Conservation (phyloP, 2,113 vertebrate genomes). For the Ammospiza nelsoni region DNA sequence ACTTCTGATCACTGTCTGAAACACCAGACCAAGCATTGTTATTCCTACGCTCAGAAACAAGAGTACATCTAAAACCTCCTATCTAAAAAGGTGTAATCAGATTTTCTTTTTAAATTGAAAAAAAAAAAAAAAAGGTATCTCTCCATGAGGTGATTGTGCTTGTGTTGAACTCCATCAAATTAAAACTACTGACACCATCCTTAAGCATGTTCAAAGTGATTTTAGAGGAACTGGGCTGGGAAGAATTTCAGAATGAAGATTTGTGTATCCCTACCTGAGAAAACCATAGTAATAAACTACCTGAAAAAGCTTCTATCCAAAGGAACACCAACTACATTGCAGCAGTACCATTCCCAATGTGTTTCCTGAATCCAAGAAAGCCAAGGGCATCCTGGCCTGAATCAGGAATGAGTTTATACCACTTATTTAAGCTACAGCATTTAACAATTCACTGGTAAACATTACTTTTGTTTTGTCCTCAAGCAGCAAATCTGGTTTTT, state of each 20-base stretch:
- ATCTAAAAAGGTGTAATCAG: background rate
- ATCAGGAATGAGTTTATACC: background rate
- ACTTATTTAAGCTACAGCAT: background rate
- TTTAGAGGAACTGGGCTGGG: background rate
- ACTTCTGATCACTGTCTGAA: background rate
- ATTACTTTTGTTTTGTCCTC: background rate
- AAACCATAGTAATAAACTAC: background rate
- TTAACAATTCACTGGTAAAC: background rate
- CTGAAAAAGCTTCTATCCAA: background rate
- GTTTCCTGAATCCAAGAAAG: background rate
- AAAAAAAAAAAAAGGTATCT: too few relatives aligned
- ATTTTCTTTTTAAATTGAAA: background rate
- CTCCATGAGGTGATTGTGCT: background rate
- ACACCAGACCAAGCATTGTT: background rate
- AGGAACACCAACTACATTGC: background rate
- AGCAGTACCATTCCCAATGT: background rate
- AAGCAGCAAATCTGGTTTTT: background rate
- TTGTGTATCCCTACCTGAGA: background rate
- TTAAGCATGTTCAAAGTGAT: background rate
- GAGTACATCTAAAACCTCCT: rapidly evolving
- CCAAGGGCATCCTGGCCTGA: background rate
- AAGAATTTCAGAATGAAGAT: background rate
- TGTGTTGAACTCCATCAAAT: background rate
- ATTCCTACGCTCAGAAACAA: background rate
- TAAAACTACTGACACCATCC: background rate